phyloP scores from a whole-genome alignment of 2,113 vertebrate genomes.

The Nyctereutes procyonoides region DNA sequence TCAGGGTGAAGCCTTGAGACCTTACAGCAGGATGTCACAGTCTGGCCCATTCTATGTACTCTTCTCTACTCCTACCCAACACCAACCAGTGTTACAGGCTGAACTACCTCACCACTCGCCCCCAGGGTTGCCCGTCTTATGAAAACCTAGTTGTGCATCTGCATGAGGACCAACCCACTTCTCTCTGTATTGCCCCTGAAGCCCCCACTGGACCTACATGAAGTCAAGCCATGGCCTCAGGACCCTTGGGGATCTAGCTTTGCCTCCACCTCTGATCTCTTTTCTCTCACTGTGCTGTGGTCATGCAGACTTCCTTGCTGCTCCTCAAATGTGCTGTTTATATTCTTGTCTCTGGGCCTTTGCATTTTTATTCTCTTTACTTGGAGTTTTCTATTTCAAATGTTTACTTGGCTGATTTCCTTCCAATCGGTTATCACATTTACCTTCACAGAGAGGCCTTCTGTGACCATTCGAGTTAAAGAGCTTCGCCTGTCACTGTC shows the following conservation, averaged over 20 bases:
- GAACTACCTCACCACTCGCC: not conserved
- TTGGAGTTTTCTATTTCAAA: not conserved
- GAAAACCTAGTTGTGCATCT: not conserved
- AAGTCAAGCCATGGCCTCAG: not conserved
- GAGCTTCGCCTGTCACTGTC: not conserved
- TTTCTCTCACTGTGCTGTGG: not conserved
- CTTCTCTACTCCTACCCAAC: not conserved
- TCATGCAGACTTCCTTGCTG: not conserved
- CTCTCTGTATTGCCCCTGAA: too few species aligned
- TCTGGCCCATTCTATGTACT: fast-evolving
- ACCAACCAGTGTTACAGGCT: not conserved
- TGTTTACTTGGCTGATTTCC: not conserved
- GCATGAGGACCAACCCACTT: not conserved
- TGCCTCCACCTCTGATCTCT: not conserved
- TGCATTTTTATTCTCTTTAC: not conserved
- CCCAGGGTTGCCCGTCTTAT: not conserved
- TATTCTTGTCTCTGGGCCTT: not conserved
- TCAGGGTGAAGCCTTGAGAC: not conserved
- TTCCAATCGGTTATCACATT: not conserved
- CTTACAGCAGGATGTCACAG: not conserved
- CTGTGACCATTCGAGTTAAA: not conserved
- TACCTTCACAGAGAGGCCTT: not conserved
- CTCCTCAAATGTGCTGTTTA: not conserved
- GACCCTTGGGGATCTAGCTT: too few species aligned
- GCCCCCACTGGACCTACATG: fast-evolving